Evolutionary conservation across 2,888 invertebrate species (phyloP).

Genomic region (Tinea semifulvella): DNA sequence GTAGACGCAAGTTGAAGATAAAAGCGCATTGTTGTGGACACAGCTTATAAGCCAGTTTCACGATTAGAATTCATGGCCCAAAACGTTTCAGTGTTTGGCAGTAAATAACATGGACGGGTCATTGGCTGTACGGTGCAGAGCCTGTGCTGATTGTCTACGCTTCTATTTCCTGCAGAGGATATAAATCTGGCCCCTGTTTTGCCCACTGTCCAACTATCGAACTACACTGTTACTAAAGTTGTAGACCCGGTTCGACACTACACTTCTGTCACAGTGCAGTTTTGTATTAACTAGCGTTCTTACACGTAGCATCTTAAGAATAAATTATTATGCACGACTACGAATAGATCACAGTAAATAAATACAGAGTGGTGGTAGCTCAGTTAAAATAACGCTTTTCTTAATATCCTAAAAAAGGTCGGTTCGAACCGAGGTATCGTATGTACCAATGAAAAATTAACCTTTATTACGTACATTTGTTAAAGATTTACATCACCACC

Average conservation of each 20-base stretch:
- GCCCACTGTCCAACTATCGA: conserved; percentile 13
- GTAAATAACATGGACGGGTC: conserved; percentile 12
- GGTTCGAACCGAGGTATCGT: background rate
- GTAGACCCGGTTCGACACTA: background rate
- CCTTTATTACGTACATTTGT: no score
- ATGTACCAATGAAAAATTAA: background rate
- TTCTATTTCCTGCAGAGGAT: conserved; percentile 13
- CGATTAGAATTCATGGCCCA: conserved; percentile 8
- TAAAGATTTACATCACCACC: no score
- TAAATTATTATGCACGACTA: no score
- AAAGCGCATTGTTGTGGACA: no score
- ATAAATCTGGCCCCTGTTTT: conserved; percentile 13
- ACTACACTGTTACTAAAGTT: conserved; percentile 3
- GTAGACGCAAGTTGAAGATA: no score
- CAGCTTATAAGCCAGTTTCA: background rate
- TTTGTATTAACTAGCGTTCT: no score
- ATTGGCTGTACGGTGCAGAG: conserved; percentile 10
- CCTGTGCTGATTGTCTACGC: conserved; percentile 12
- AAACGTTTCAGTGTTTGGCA: conserved; percentile 8
- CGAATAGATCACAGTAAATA: no score
- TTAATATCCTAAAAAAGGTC: no score
- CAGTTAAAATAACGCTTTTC: no score
- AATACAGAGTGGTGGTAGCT: no score
- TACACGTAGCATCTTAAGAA: no score
- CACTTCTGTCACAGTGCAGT: background rate